Base-by-base conservation (phyloP, 2,888 invertebrate genomes). In the Sinopyrophorus schimmeli region DNA sequence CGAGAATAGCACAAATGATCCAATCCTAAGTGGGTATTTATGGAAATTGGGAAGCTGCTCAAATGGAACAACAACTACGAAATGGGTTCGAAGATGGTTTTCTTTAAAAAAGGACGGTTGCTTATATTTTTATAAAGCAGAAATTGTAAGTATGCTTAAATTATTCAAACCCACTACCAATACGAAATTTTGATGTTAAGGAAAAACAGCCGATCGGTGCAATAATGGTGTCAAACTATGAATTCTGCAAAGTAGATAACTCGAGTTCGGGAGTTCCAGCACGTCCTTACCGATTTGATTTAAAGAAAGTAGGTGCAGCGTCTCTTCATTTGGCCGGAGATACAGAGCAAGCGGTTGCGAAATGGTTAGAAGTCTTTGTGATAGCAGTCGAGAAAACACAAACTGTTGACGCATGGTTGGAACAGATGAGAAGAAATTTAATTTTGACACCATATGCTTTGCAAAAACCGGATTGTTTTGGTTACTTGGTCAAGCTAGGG, bases 51-150 rank as follows among this genome's bases (percentile, higher is more conserved):
- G 84, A 7, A 77, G 79, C 0, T 78, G 76, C 54, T 77, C 79
- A 14, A 79, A 78, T 55, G 77, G 81, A 3, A 69, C 74, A 1
- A 74, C 74, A 6, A 66, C 71, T 15, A 76, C 74, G 70, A 83
- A 86, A 51, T 96, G 95, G 95, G 87, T 91, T 39, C 78, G 90
- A 44, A 78, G 96, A 57, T 96, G 92, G 91, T 95, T 95, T 74
- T 87, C 88, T 55, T 77, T 97, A 41, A 88, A 93, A 63, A 84
- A 87, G 41, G 94, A 96, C 76, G 91, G 92, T 76, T 94, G 93
- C 76, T 81, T 96, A 55, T 96, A 95, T 74, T 94, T 90, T 75
- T 96, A 94, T 76, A 95, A 94, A 78, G 89, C 88, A 64, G 91
- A 92, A 74, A 80, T 86, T 73, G 93, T 93, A 74, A 79, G 82